phyloP scores from a whole-genome alignment of 2,113 vertebrate species.

The Bettongia penicillata region DNA sequence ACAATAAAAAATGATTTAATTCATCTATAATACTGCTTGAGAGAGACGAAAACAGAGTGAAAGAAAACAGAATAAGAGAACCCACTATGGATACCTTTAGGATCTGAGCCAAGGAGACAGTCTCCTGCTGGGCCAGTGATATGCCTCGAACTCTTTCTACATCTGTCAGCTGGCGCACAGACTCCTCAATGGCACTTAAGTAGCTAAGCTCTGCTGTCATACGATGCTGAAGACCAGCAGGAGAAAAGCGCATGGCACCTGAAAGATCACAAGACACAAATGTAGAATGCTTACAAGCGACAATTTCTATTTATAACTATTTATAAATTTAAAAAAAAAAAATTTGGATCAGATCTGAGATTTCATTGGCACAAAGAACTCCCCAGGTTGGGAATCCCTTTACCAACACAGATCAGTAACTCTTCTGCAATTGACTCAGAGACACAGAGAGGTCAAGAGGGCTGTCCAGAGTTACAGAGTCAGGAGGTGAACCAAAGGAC shows the following conservation, averaged over 20 bases:
- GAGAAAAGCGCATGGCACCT: slow-evolving; percentile 91
- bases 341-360: neutral
- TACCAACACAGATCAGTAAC: neutral
- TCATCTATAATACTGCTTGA: slow-evolving; percentile 49
- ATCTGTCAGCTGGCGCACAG: slow-evolving; percentile 90
- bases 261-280: slow-evolving; percentile 11
- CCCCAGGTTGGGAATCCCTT: neutral
- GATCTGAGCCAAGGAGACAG: slow-evolving; percentile 93
- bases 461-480: neutral
- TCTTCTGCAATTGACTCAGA: neutral
- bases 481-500: neutral
- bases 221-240: slow-evolving; percentile 91
- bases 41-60: slow-evolving; percentile 38
- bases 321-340: slow-evolving; percentile 42
- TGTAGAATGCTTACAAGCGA: neutral
- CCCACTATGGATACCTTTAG: slow-evolving; percentile 88
- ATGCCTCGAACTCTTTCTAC: slow-evolving; percentile 91
- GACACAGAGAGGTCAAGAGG: neutral
- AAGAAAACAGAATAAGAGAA: slow-evolving; percentile 25
- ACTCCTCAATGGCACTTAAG: slow-evolving; percentile 93
- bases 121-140: slow-evolving; percentile 95
- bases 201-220: slow-evolving; percentile 93
- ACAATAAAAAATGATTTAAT: slow-evolving; percentile 24
- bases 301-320: neutral
- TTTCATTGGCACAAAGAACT: neutral